Conservation (phyloP, 64 coral and sea anemone genomes). For the Stichodactyla helianthus region DNA sequence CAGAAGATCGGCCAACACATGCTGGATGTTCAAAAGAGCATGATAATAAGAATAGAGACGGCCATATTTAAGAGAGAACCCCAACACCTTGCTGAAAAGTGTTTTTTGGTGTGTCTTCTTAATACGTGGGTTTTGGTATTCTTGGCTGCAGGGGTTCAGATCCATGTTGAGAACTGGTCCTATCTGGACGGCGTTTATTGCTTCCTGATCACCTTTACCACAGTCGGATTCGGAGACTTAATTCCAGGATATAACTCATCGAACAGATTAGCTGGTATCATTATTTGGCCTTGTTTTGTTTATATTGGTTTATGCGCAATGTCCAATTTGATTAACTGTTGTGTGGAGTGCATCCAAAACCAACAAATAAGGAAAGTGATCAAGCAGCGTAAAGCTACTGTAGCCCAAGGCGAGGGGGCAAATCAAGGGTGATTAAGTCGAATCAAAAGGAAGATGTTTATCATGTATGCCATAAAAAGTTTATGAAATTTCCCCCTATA, state of each 20-base stretch:
- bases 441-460: no score
- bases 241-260: neutral
- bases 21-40: constrained; percentile 1
- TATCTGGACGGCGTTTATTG: constrained; percentile 37
- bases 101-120: constrained; percentile 18
- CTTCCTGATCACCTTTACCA: constrained; percentile 29
- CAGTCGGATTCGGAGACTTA: constrained; percentile 47
- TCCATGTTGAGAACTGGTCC: constrained; percentile 27
- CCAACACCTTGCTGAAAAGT: constrained; percentile 21
- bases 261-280: neutral
- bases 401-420: neutral
- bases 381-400: neutral
- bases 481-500: no score
- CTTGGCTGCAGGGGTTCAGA: neutral
- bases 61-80: neutral
- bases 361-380: neutral
- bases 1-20: constrained; percentile 39
- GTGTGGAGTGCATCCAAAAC: neutral
- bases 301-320: neutral
- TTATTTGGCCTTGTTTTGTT: neutral
- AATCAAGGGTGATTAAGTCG: neutral
- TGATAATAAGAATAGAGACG: constrained; percentile 17
- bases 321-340: neutral
- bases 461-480: no score
- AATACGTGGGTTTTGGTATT: neutral